Evolutionary conservation across 2,113 vertebrate genomes (phyloP), one percentile per base, ranked within the genome.

Genomic region (Vimba vimba): DNA sequence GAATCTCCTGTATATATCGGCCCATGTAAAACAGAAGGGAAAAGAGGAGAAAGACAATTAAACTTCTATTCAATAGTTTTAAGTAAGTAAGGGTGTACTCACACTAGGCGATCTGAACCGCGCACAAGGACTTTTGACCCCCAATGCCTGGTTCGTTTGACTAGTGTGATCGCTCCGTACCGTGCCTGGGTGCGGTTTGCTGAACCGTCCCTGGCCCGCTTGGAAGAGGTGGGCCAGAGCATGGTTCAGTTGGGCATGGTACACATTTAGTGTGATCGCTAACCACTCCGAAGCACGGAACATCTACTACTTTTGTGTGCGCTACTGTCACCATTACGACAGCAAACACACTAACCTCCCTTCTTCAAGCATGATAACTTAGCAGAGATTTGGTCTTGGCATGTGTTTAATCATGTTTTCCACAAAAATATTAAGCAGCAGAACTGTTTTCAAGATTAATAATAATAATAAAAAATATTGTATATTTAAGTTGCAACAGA

Each of bases 1-100:
- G 97, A 97, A 90, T 99, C 98, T 0, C 98, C 98, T 99, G 82
- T 17, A 9, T 43, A 30, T 43, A 11, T 43, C 8, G 30, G 6
- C 39, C 69, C 7, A 60, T 55, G 45, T 23, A 33, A 39, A 59
- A 33, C 71, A 27, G 33, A 33, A 77, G 13, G n/a, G 1, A 64
- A 27, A 30, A n/a, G 17, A 74, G 73, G 15, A 45, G 36, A 62
- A 25, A 57, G 47, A 69, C 13, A 36, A 62, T 52, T 71, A 43
- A 4, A 74, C 55, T 57, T 8, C 6, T 57, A 6, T 57, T 57
- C 19, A 21, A 47, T 9, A 45, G 8, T 11, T 36, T 25, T 11
- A 4, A 4, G 21, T 33, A 6, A 62, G 23, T 19, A 33, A 68
- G 43, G 43, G 43, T 43, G 43, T 43, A 43, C 8, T 43, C 43